phyloP scores from a whole-genome alignment of 2,113 vertebrate genomes.

The Nansenia antarctica region DNA sequence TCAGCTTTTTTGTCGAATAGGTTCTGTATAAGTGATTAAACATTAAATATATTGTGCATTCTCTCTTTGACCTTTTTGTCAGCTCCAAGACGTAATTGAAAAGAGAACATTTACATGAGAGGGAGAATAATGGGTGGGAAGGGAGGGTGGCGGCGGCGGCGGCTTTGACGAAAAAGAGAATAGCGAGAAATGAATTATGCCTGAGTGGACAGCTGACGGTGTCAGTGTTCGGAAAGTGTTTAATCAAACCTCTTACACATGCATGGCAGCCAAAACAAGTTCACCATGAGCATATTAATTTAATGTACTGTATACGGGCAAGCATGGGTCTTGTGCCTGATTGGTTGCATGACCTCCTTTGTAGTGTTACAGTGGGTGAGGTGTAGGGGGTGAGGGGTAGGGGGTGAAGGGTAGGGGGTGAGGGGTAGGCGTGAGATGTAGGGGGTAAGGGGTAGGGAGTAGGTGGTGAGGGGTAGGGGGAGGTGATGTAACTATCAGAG shows the following conservation, averaged over 20 bases:
- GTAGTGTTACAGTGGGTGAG: conserved; percentile 8
- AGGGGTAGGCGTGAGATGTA: neutral
- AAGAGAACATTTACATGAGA: conserved; percentile 48
- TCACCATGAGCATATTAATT: conserved; percentile 60
- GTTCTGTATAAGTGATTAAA: conserved; percentile 54
- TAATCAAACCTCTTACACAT: conserved; percentile 67
- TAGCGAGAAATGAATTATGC: conserved; percentile 60
- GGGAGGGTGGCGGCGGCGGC: neutral
- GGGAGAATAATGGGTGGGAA: conserved; percentile 13
- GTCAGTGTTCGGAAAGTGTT: conserved; percentile 53
- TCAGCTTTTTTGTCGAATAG: conserved; percentile 8
- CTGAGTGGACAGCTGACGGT: conserved; percentile 59
- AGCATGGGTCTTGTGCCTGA: conserved; percentile 24
- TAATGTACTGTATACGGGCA: too few species aligned
- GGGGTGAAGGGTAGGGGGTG: neutral
- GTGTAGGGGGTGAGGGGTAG: neutral
- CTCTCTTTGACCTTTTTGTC: conserved; percentile 51
- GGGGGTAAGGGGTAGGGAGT: neutral
- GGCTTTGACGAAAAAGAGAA: conserved; percentile 25
- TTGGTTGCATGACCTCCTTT: conserved; percentile 53
- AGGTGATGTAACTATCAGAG: conserved; percentile 33
- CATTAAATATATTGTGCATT: conserved; percentile 51
- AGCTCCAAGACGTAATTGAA: conserved; percentile 51
- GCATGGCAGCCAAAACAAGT: conserved; percentile 56
- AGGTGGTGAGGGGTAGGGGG: neutral